phyloP scores from a whole-genome alignment of 2,888 invertebrate genomes.

The Glyphotaelius pellucidus region DNA sequence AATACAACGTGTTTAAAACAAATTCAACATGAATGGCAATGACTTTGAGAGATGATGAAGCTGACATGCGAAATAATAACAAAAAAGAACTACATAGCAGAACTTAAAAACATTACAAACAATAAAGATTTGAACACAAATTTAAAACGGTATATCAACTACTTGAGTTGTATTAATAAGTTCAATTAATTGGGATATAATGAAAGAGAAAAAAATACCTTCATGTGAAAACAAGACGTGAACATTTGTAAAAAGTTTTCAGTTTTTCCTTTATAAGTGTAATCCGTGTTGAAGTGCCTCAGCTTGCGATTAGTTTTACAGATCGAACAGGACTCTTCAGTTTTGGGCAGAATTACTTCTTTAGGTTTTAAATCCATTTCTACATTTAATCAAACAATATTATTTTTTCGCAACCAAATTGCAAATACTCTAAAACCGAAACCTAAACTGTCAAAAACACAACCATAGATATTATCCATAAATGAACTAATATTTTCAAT shows the following conservation, averaged over 20 bases:
- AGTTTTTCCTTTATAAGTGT: background rate
- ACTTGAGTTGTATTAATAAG: background rate
- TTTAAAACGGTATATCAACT: background rate
- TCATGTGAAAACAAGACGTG: background rate
- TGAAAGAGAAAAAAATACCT: background rate
- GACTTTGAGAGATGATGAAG: background rate
- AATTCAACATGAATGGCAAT: too few relatives aligned
- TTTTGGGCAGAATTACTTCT: background rate
- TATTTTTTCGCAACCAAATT: background rate
- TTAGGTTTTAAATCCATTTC: background rate
- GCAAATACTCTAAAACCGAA: background rate
- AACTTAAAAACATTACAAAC: background rate
- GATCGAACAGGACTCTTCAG: background rate
- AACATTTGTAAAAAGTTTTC: conserved; percentile 2
- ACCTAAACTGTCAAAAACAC: background rate
- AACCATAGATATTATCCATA: background rate
- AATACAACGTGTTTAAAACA: too few relatives aligned
- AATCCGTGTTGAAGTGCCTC: background rate
- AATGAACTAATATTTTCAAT: background rate
- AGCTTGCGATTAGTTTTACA: background rate
- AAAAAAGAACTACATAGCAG: background rate
- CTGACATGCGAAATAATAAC: background rate
- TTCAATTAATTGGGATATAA: background rate
- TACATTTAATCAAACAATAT: background rate
- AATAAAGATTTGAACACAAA: background rate